phyloP scores from a whole-genome alignment of 2,113 vertebrate genomes.

The Papio anubis region DNA sequence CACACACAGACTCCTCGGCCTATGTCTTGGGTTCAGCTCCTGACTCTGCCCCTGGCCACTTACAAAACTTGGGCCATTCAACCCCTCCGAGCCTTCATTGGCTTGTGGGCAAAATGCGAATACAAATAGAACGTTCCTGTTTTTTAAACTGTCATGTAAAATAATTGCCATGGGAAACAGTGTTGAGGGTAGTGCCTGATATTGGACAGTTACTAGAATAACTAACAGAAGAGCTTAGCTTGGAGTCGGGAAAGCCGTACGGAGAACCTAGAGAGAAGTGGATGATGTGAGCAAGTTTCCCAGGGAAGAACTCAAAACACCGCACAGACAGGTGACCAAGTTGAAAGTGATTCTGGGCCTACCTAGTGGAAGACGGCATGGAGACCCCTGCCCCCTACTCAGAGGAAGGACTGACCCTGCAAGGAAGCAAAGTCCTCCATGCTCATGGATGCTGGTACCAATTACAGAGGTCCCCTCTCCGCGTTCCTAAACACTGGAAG shows the following conservation, averaged over 20 bases:
- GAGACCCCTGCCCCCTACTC: not conserved
- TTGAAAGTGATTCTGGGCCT: too few species aligned
- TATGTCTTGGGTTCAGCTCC: not conserved
- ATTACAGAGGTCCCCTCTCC: accelerated
- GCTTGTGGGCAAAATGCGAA: not conserved
- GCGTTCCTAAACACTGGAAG: not conserved
- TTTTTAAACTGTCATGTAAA: not conserved
- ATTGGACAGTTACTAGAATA: too few species aligned
- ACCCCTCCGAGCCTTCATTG: not conserved
- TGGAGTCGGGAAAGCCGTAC: accelerated
- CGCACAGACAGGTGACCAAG: not conserved
- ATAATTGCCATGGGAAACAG: not conserved
- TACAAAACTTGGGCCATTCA: too few species aligned
- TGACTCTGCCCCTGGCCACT: not conserved
- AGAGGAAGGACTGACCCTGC: not conserved
- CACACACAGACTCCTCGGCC: not conserved
- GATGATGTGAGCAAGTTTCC: not conserved
- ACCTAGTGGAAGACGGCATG: not conserved
- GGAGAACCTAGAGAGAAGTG: not conserved
- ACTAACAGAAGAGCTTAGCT: not conserved
- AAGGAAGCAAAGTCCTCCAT: not conserved
- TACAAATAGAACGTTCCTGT: not conserved
- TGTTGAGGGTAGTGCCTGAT: not conserved
- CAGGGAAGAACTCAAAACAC: accelerated
- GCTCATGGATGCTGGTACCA: too few species aligned